Base-by-base conservation (phyloP, 2,888 invertebrate species). In the Ptychoptera contaminata region DNA sequence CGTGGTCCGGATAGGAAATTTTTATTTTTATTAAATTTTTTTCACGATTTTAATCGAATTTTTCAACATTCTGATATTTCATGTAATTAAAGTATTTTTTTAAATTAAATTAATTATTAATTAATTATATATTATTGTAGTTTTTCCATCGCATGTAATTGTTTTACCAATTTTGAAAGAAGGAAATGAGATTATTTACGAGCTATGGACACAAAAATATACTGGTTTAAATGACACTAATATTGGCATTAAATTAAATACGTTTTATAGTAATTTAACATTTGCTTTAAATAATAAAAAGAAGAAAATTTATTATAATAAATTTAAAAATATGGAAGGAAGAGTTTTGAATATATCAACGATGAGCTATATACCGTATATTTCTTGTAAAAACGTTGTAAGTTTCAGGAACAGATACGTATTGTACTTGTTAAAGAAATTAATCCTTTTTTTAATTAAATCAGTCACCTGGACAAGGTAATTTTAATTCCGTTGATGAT, bases 131-230 rank as follows among this genome's bases (percentile, higher is more conserved):
- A 7, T 7, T 23, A 5, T 23, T 23, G 7, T 7, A 23, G 23
- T 23, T 5, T 23, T 23, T 23, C 23, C 23, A 23, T 23, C 7
- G 3, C 23, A 23, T 23, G 3, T 23, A 23, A 23, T 23, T 23
- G 23, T 23, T 7, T 23, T 23, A 23, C 23, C 23, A 7, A 23
- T 5, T 5, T 23, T 23, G n/a, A n/a, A n/a, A 23, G 4, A 23
- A 23, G 23, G 23, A 5, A 23, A 54, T 55, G 54, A 58, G 54
- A 54, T 54, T 53, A 56, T 56, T 56, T 58, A 59, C 47, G 57
- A 62, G 52, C 55, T 62, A 54, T 63, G 63, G 62, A 62, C 63
- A 54, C 63, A 63, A 54, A 61, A 61, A 56, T 63, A 57, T 56
- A 56, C 55, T 53, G 62, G 63, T 46, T 51, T 52, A 49, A 49